phyloP scores from a whole-genome alignment of 2,797 vertebrate genomes.

The Myotis daubentonii region DNA sequence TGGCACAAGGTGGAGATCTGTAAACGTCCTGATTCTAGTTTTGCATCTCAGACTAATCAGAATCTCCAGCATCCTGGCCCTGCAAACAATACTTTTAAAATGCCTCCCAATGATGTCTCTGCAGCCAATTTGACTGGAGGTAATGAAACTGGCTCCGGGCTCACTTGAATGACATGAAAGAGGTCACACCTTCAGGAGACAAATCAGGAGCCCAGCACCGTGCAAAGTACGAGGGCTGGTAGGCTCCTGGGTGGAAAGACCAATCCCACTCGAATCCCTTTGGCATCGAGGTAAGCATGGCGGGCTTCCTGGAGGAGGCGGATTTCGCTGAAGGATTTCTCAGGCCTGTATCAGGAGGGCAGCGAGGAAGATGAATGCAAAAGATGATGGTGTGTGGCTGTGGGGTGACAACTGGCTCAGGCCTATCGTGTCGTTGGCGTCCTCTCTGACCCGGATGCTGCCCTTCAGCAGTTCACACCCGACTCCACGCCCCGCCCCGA shows the following conservation, averaged over 20 bases:
- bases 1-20: neutral
- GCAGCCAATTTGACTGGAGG: neutral
- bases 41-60: neutral
- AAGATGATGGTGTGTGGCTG: neutral
- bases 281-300: neutral
- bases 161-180: neutral
- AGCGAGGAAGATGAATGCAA: neutral
- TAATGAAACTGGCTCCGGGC: neutral
- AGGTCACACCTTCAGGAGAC: neutral
- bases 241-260: neutral
- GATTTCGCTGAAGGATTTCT: neutral
- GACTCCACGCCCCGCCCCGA: neutral
- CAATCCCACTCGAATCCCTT: neutral
- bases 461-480: fast-evolving
- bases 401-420: neutral
- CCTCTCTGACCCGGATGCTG: fast-evolving
- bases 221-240: neutral
- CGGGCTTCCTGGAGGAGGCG: neutral
- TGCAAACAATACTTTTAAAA: neutral
- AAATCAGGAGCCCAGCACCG: neutral
- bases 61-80: neutral
- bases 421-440: fast-evolving
- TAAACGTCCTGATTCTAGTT: neutral
- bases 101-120: neutral
- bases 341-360: neutral